Base-by-base conservation (phyloP, 2,113 vertebrate genomes). In the Paraplagusia blochii region DNA sequence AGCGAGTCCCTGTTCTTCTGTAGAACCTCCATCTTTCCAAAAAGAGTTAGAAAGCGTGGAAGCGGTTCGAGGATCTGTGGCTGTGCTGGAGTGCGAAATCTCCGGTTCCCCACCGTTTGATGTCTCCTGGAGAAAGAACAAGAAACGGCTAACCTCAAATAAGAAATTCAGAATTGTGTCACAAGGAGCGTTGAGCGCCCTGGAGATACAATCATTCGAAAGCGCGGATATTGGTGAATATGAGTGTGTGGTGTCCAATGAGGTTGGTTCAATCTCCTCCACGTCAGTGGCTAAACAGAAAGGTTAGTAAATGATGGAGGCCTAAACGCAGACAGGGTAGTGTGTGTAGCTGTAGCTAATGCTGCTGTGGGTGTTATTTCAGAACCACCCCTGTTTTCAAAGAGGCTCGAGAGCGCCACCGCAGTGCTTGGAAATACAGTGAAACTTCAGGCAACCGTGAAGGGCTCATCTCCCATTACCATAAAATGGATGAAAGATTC, bases 361-460 rank as follows among this genome's bases (percentile, higher is more conserved):
- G 14, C 53, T 1, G 40, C 36, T n/a, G 9, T n/a, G 14, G 15
- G 19, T 82, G 54, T 64, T 53, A 18, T 84, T 84, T 54, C 75
- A 98, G 96, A 98, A 69, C 92, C 95, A 16, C 96, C 95, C 16
- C 76, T 89, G 61, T 98, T 98, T 88, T 86, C 94, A 83, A 98
- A 96, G 90, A 96, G 93, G 81, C 80, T 93, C 0, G 95, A 98
- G 80, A 96, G 92, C 42, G 84, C 92, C 38, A 92, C 92, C 22
- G 91, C 91, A n/a, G 85, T 98, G 63, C 80, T 92, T 74, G 95
- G 93, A 56, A 93, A 93, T 11, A 89, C 86, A 8, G 76, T 95
- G 66, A 92, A 90, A 0, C 86, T 99, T 16, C 93, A 96, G 85
- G 91, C 92, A 9, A 87, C 88, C 11, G 76, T 98, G 19, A 98